Base-by-base conservation (phyloP, 1,140 invertebrate genomes). In the Hylyphantes graminicola region DNA sequence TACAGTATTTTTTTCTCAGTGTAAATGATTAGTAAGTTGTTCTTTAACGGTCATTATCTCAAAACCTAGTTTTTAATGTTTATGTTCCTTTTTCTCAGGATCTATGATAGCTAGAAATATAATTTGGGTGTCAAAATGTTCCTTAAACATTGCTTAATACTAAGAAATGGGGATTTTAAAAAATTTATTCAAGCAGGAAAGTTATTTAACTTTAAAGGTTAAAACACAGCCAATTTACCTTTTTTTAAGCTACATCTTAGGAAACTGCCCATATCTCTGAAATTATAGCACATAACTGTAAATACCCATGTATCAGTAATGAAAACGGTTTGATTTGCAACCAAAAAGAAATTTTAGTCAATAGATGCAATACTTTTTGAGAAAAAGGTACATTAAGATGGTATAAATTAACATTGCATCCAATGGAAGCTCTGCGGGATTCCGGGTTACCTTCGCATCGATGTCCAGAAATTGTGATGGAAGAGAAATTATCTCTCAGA, bases 81-180 rank as follows among this genome's bases (percentile, higher is more conserved):
- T 17, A 17, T 61, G 57, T 61, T 15, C 57, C 57, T 61, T 61
- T 61, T 61, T 61, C 57, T 61, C 57, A 61, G 57, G 17, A 61
- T 61, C 57, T 61, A 61, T 17, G 12, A 17, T 15, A 61, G 12
- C 12, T 61, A 61, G 12, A 17, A 61, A 15, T 2, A 61, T 61
- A 17, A 61, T 15, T 15, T 61, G 3, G 2, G 12, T 61, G 17
- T 35, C 6, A 61, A 61, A 12, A 61, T 61, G 57, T 61, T 61
- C 57, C 12, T 61, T 61, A 61, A 15, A 61, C 17, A 17, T 12
- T 61, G 17, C 12, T 61, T 15, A 12, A 61, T 15, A 3, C 17
- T 61, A 15, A 15, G 17, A 61, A 2, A 61, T 61, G 57, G 17
- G 1, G 12, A 3, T 61, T 61, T 61, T 12, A 15, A 1, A n/a